Conservation (phyloP, 1,140 invertebrate species). For the Cepaea nemoralis region DNA sequence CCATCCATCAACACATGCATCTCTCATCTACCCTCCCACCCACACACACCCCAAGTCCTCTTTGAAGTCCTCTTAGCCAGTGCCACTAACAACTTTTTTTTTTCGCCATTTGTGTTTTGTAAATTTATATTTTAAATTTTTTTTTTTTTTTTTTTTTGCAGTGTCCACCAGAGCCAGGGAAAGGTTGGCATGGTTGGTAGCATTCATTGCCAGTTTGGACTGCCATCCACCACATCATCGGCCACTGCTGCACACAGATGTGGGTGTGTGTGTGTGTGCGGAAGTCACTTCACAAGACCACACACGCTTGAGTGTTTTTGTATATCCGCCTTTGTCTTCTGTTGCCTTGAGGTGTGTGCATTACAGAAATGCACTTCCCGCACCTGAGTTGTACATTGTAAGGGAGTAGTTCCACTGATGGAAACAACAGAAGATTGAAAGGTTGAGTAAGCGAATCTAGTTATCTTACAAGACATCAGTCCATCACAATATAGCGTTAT, state of each 20-base stretch:
- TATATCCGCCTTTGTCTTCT: not conserved
- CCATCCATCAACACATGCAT: no score
- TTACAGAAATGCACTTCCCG: not conserved
- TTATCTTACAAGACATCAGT: no score
- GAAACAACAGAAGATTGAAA: no score
- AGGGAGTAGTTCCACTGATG: not conserved
- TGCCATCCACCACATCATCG: not conserved
- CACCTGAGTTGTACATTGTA: not conserved
- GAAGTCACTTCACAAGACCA: not conserved
- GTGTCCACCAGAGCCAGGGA: slow-evolving; percentile 35
- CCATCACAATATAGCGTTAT: no score
- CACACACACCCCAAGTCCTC: no score
- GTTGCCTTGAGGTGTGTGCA: not conserved
- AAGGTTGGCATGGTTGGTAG: slow-evolving; percentile 31
- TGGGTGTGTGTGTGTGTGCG: not conserved
- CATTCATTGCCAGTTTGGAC: not conserved
- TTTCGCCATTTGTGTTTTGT: no score
- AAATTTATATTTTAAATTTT: no score
- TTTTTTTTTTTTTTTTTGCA: not conserved
- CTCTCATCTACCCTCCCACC: no score
- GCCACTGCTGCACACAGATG: not conserved
- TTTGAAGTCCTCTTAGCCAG: no score
- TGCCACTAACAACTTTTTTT: no score
- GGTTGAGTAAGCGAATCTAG: no score
- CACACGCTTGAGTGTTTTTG: not conserved